Base-by-base conservation (phyloP, 1,140 invertebrate genomes). In the Psilanteris sp. region DNA sequence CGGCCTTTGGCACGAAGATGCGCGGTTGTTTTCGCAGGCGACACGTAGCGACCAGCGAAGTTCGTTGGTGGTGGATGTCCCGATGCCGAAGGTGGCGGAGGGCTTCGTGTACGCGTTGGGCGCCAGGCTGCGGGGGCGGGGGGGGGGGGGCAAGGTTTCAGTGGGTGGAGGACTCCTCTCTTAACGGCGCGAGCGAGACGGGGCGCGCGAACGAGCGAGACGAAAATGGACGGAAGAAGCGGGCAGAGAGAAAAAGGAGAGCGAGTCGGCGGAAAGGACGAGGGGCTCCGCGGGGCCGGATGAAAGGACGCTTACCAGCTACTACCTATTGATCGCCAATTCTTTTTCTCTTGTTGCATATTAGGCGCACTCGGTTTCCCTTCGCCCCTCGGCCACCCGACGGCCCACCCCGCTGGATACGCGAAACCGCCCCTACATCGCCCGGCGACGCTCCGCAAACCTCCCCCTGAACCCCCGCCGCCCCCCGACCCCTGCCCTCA, bases 281-380 rank as follows among this genome's bases (percentile, higher is more conserved):
- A 79, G 79, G 79, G 83, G 79, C 66, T 66, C 36, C 66, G 82
- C 79, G 80, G 84, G 83, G 85, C 80, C 79, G 82, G 85, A 87
- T 87, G 85, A 86, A 87, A 88, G 87, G 83, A 87, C 85, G 86
- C 84, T 88, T 86, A 87, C 87, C 85, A 87, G 85, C 86, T 87
- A 88, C 86, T 88, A 87, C 86, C 87, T 87, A 87, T 87, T 88
- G 86, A 88, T 88, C 87, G 86, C 82, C 85, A 83, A 87, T 88
- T 88, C 87, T 87, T 88, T 87, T 87, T 88, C 87, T 87, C 87
- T 85, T 87, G 86, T 87, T 88, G 85, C 87, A 88, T 88, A 88
- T 88, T 87, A 88, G 86, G 84, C 83, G 84, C 81, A 80, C 82
- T 85, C 83, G 80, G 78, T 73, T 81, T 80, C 78, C 79, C 81